These are phyloP conservation scores for Venusia cambrica DNA, from an alignment of 2,888 invertebrate genomes.

Conservation along the genomic window DNA sequence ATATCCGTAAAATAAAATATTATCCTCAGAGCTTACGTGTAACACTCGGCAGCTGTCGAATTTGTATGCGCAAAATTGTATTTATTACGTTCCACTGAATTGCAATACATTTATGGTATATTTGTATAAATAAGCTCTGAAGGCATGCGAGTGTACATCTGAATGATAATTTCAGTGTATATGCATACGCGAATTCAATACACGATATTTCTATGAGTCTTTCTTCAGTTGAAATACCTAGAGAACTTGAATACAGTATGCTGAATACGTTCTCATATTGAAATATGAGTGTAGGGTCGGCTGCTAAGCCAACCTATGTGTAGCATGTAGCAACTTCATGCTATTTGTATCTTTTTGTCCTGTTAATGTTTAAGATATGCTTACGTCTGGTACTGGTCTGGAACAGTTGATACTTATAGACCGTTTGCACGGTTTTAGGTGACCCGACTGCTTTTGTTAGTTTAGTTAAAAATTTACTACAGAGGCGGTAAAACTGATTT, in stretches of 20 bases:
- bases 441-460: too few relatives aligned
- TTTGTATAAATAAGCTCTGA: conserved; percentile 4
- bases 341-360: too few relatives aligned
- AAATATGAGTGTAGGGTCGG: conserved; percentile 6
- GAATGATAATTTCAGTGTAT: conserved; percentile 13
- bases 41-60: too few relatives aligned
- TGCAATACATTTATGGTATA: conserved; percentile 9
- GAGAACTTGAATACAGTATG: conserved; percentile 9
- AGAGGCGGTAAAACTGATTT: too few relatives aligned
- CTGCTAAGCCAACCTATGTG: background rate
- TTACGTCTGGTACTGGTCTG: too few relatives aligned
- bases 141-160: conserved; percentile 14
- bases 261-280: conserved; percentile 6
- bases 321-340: too few relatives aligned
- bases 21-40: too few relatives aligned
- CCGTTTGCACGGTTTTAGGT: too few relatives aligned
- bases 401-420: too few relatives aligned
- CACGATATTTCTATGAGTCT: conserved; percentile 14
- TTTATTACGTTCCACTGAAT: conserved; percentile 2
- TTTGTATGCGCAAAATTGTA: conserved; percentile 3
- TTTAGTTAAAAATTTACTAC: too few relatives aligned
- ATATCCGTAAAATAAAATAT: too few relatives aligned
- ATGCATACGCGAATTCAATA: conserved; percentile 15
- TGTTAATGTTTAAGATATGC: too few relatives aligned
- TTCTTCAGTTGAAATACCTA: conserved; percentile 13